phyloP scores from a whole-genome alignment of 2,113 vertebrate species.

The Campylomormyrus numenius region DNA sequence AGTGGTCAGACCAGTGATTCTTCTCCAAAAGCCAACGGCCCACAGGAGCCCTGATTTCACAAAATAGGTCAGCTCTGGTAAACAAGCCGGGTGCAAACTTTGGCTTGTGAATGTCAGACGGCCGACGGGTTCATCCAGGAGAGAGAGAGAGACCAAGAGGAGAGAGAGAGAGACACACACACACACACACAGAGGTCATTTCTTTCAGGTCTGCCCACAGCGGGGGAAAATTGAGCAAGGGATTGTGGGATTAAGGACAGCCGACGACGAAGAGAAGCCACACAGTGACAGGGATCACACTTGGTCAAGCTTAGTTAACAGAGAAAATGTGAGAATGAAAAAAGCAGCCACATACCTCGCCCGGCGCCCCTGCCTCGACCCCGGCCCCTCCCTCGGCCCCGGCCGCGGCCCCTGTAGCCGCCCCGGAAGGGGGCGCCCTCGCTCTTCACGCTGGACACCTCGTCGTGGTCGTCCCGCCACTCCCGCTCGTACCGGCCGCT shows the following conservation, averaged over 20 bases:
- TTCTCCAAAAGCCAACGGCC: not conserved
- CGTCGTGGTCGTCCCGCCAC: constrained; percentile 87
- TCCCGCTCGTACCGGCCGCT: constrained; percentile 83
- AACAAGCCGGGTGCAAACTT: not conserved
- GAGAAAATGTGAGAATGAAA: not conserved
- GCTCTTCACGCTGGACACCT: constrained; percentile 94
- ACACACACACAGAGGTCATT: not conserved
- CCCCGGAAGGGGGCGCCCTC: constrained; percentile 86
- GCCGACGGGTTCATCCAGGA: not conserved
- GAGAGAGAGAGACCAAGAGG: not conserved
- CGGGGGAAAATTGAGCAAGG: not conserved
- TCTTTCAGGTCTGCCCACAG: not conserved
- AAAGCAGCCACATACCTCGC: constrained; percentile 45
- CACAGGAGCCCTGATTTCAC: not conserved
- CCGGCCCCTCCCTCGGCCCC: constrained; percentile 80
- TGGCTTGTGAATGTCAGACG: not conserved
- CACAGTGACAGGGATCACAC: not conserved
- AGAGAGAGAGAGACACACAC: not conserved
- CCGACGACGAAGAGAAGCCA: not conserved
- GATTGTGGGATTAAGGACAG: not conserved
- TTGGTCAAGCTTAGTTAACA: not conserved
- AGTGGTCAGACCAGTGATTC: not conserved
- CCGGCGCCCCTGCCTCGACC: constrained; percentile 81
- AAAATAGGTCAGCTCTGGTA: not conserved
- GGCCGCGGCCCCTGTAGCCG: constrained; percentile 81